Percentiles rank a stretch among this genome's conserved stretches.
phyloP scores from a whole-genome alignment of 30 jellyfish, hydroid and myxozoan species.

The Nemopilema nomurai region DNA sequence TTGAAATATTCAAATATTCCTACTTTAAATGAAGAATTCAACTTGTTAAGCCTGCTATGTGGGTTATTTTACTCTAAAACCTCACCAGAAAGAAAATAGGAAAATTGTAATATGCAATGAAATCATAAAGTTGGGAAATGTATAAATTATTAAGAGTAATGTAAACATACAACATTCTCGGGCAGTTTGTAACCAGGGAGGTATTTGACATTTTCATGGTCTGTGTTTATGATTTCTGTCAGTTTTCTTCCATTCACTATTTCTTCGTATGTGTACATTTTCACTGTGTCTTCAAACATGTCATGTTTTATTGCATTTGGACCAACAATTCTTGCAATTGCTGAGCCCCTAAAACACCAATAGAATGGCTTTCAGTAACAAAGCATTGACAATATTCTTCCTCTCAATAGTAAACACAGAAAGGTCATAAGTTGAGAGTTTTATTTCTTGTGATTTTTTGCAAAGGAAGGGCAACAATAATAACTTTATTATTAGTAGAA shows the following conservation, averaged over 20 bases:
- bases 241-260: conserved; percentile 81
- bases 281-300: conserved; percentile 65
- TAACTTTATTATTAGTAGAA: too few species aligned
- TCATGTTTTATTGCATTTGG: conserved; percentile 50
- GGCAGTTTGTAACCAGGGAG: conserved; percentile 94
- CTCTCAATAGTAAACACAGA: too few species aligned
- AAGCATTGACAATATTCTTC: too few species aligned
- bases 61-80: too few species aligned
- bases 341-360: conserved; percentile 84
- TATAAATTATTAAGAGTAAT: not conserved
- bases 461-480: too few species aligned
- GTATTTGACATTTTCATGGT: conserved; percentile 85
- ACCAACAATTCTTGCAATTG: conserved; percentile 90
- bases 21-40: too few species aligned
- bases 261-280: conserved; percentile 93
- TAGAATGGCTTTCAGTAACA: not conserved
- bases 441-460: too few species aligned
- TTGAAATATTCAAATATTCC: too few species aligned
- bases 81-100: too few species aligned
- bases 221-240: conserved; percentile 83
- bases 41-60: too few species aligned
- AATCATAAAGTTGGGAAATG: not conserved
- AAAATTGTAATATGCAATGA: too few species aligned
- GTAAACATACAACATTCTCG: conserved; percentile 73
- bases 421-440: too few species aligned